Evolutionary conservation across 1,140 invertebrate species (phyloP), one percentile per base, ranked within the genome.

Genomic region (Lethrus apterus): DNA sequence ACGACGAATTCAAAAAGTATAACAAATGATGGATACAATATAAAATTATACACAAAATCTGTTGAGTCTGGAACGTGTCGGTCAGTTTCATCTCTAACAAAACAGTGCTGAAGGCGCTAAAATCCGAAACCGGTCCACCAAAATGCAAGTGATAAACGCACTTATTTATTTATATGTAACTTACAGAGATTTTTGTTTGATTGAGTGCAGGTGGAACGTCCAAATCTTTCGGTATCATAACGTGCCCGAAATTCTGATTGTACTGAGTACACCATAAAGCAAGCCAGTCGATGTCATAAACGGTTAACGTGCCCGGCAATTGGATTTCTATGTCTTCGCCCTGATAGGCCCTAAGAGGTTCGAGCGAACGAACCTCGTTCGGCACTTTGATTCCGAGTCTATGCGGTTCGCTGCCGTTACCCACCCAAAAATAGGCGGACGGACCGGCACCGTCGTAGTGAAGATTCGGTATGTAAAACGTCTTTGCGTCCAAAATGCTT

Each of bases 391-490:
- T 80, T 11, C 89, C 89, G 62, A 83, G 80, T n/a, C 81, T 70
- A 57, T 78, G 81, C 0, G 90, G 90, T 57, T 89, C 81, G 1
- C 75, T 70, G 1, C 89, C 90, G 56, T 81, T 90, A 4, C 91
- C 91, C 3, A 93, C 89, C 86, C 86, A 93, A 65, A 95, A 95
- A 65, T 89, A 93, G 3, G 89, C 88, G 62, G 93, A 89, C 1
- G 88, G 85, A 1, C 86, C 88, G 8, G 80, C 83, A 4, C 91
- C 91, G 57, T 94, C 89, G 58, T 93, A 95, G 62, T 92, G 86
- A 32, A 95, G 70, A 69, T 93, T 90, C 2, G 90, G 89, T 52
- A 94, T 93, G 63, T 90, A 91, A 62, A 95, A 84, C 0, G 90
- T 93, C 67, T 89, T 90, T 8, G 89, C 86, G 66, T 94, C 90